These are phyloP conservation scores for Pogoniulus pusillus DNA, from an alignment of 2,797 vertebrate species.

Conservation along the genomic window DNA sequence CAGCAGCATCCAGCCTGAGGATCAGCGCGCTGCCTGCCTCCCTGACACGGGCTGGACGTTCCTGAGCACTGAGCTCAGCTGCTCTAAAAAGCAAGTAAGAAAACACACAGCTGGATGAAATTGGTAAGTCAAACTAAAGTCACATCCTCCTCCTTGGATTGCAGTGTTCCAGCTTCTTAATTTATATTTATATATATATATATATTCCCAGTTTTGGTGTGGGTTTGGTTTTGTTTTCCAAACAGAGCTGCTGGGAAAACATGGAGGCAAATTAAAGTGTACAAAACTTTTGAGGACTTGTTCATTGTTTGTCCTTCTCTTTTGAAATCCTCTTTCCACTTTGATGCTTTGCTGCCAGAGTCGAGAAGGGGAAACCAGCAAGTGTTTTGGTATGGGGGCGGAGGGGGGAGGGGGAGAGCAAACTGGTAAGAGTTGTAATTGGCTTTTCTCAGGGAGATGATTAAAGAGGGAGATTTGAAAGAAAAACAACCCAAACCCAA, in stretches of 20 bases:
- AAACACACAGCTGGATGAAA: conserved; percentile 53
- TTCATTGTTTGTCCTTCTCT: background rate
- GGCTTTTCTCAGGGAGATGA: background rate
- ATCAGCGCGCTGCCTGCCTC: background rate
- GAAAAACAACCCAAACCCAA: background rate
- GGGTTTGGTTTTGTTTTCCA: background rate
- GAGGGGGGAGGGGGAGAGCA: background rate
- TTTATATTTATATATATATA: too few relatives aligned
- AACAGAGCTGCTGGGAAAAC: conserved; percentile 36
- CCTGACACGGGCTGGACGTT: conserved; percentile 34
- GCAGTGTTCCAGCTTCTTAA: background rate
- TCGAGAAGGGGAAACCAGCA: background rate
- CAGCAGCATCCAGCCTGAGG: conserved; percentile 21
- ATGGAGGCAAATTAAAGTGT: conserved; percentile 7
- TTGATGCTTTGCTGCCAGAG: background rate
- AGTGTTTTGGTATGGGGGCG: background rate
- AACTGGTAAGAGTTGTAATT: background rate
- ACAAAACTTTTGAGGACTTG: background rate
- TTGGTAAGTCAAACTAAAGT: conserved; percentile 60
- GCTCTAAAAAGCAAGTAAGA: conserved; percentile 52
- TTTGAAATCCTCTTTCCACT: background rate
- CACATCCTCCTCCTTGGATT: background rate
- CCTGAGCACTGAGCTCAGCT: conserved; percentile 68
- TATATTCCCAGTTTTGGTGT: background rate
- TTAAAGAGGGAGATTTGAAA: background rate